A percentile compares a stretch with the other conserved stretches of the same genome.
Evolutionary conservation across 2,113 vertebrate species (phyloP).

Genomic region (Sarotherodon lohbergeri): DNA sequence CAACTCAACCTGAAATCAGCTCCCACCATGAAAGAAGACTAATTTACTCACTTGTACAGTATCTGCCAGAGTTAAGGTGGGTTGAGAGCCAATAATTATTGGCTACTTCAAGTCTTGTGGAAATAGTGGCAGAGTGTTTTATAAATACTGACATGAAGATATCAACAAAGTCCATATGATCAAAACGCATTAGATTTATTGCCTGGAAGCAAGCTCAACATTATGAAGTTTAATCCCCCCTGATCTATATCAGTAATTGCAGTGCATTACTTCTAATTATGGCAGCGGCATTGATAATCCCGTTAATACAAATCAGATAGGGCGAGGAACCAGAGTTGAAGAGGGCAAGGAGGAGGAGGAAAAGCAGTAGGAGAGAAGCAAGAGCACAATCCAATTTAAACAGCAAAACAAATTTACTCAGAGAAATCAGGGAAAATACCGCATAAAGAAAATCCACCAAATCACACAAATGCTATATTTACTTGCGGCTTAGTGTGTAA

Average conservation of each 20-base stretch:
- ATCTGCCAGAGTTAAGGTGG: neutral
- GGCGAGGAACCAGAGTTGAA: constrained; percentile 22
- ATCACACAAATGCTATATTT: neutral
- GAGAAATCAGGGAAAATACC: neutral
- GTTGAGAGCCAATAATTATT: constrained; percentile 24
- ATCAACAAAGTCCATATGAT: constrained; percentile 50
- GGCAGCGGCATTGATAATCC: constrained; percentile 69
- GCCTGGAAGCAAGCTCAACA: constrained; percentile 46
- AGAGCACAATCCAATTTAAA: neutral
- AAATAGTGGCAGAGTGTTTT: constrained; percentile 19
- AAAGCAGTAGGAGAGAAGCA: neutral
- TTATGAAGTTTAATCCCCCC: constrained; percentile 68
- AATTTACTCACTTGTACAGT: neutral
- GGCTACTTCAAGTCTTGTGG: neutral
- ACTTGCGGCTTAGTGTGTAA: neutral
- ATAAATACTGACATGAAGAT: constrained; percentile 39
- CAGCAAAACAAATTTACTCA: neutral
- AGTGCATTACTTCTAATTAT: constrained; percentile 69
- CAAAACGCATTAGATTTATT: constrained; percentile 45
- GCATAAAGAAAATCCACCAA: neutral
- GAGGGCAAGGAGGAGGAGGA: constrained; percentile 9
- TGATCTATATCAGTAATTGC: constrained; percentile 72
- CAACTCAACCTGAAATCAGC: neutral
- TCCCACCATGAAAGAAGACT: neutral
- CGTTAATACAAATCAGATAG: constrained; percentile 72